Evolutionary conservation across 2,888 invertebrate species (phyloP), one percentile per base, ranked within the genome.

Genomic region (Watsonalla binaria): DNA sequence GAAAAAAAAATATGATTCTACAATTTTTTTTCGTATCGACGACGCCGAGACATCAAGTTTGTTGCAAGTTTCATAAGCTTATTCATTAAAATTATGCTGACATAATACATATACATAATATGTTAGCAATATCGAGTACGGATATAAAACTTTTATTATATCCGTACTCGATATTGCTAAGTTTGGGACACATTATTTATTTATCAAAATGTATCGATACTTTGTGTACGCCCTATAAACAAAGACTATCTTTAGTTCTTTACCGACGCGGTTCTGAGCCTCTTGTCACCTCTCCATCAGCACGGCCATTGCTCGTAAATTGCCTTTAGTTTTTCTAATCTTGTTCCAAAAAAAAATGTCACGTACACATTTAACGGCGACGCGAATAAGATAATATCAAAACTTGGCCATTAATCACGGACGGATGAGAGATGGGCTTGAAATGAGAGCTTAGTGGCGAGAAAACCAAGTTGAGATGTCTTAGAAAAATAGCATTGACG

Each of bases 281-380:
- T 8, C 42, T 42, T 49, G 49, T 49, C 49, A 39, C 49, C 39
- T 15, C 14, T 49, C 49, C 37, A 49, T 49, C 49, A 49, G 9
- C 49, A 49, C 49, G 49, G 37, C 49, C 49, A 49, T 49, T 49
- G 37, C 49, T 49, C 49, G 49, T 49, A 49, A 49, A 49, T 49
- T 49, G 37, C 37, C 39, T 49, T 37, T 49, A 49, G 49, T 49
- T 49, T 37, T 13, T 37, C 14, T 49, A 14, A 49, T 49, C 49
- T 49, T 9, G 24, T 49, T 49, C 11, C 5, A 37, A 49, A 49
- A 42, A n/a, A 49, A 49, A 49, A 37, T 15, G 49, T 49, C 49
- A 49, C 49, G 49, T 49, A 49, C 49, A 49, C 37, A 37, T 34
- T 48, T 48, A 48, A 48, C 49, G 49, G 49, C 49, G 37, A 49